phyloP scores from a whole-genome alignment of 1,140 invertebrate genomes.

The Belonocnema kinseyi region DNA sequence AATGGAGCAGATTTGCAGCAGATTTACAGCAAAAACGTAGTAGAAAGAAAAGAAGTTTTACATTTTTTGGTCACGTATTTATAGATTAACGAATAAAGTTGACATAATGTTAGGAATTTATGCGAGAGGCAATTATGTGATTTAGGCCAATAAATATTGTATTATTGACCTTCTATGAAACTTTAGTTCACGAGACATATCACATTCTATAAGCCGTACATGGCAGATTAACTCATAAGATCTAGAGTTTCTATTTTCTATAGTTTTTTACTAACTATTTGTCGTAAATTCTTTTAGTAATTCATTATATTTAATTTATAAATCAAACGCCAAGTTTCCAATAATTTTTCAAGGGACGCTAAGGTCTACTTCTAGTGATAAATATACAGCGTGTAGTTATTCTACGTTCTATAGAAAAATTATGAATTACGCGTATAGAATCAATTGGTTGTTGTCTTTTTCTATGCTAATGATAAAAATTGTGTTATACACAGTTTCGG shows the following conservation, averaged over 20 bases:
- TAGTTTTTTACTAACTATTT: conserved; percentile 33
- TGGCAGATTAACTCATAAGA: conserved; percentile 47
- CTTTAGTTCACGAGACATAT: conserved; percentile 52
- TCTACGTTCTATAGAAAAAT: conserved; percentile 15
- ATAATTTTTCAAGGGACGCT: background rate
- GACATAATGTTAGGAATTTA: conserved; percentile 26
- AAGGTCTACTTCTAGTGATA: background rate
- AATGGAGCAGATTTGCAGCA: too few relatives aligned
- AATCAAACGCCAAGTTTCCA: background rate
- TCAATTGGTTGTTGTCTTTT: conserved; percentile 21
- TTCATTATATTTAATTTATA: background rate
- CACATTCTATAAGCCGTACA: conserved; percentile 55
- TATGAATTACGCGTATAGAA: conserved; percentile 32
- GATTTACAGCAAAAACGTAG: too few relatives aligned
- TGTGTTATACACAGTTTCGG: conserved; percentile 57
- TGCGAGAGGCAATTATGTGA: conserved; percentile 44
- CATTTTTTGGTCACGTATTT: background rate
- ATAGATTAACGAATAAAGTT: background rate
- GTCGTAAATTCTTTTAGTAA: background rate
- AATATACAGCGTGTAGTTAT: conserved; percentile 1
- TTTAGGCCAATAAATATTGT: conserved; percentile 38
- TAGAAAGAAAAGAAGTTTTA: too few relatives aligned
- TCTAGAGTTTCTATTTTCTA: conserved; percentile 33
- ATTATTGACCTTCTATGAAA: conserved; percentile 42
- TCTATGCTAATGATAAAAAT: conserved; percentile 45